Evolutionary conservation across 2,113 vertebrate genomes (phyloP), one percentile per base, ranked within the genome.

Genomic region (Abramis brama): DNA sequence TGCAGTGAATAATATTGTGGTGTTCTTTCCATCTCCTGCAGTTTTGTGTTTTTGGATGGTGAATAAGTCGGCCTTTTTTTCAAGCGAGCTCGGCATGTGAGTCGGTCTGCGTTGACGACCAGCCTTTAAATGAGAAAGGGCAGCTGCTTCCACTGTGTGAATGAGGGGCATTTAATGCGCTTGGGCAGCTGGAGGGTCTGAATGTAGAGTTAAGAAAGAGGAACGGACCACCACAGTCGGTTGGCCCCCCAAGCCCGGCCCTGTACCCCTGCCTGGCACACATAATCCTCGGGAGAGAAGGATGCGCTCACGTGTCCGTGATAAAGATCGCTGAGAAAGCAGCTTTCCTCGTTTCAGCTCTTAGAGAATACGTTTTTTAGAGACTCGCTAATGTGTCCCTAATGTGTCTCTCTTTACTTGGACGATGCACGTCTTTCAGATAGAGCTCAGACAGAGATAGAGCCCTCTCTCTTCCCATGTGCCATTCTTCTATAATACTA

Each of bases 141-240:
- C 85, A 82, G 85, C 78, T 78, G 78, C 74, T 74, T 85, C 36
- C 13, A 33, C 80, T 25, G 23, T 47, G 70, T 85, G 77, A 89
- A 85, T 89, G 71, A 77, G 66, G 45, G 36, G 33, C 79, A 90
- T 89, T 92, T 92, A 90, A 89, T 88, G 83, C 91, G 92, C 92
- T 92, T 90, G 89, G 78, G 88, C 91, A 93, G 93, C 91, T 93
- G 92, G 87, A 88, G 64, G 25, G 64, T 90, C 87, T 94, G 89
- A 93, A 94, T 92, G 87, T 87, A 66, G 45, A 57, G 13, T 55
- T 45, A 74, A 55, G 84, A 83, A 79, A 84, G 59, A 33, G 52
- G 68, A 81, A 75, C 66, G 17, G 86, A 84, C 79, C 79, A 80
- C 79, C 60, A 47, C 47, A n/a, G 3, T 45, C 23, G n/a, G 3